Evolutionary conservation across 2,797 vertebrate species (phyloP), one percentile per base, ranked within the genome.

Genomic region (Chiropotes sagulatus): DNA sequence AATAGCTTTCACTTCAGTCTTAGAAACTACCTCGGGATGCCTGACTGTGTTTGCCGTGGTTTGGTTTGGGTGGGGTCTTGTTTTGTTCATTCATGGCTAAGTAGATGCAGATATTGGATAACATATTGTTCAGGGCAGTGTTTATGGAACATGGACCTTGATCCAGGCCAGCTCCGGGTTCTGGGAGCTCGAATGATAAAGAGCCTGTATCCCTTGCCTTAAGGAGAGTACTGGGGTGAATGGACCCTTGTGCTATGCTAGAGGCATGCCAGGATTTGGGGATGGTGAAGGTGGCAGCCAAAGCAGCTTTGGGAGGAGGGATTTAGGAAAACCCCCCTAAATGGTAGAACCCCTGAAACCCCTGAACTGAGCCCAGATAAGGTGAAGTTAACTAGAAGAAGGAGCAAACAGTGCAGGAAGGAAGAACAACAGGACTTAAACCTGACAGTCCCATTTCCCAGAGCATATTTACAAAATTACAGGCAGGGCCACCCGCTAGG

Each of bases 51-150:
- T 12, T 58, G 52, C n/a, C 0, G 1, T 15, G 4, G 24, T 57
- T 52, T 54, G 17, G 33, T 17, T 20, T 83, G 52, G 12, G 7
- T 64, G n/a, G 19, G 39, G 33, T 9, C 76, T 72, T 52, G 15
- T 4, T 50, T 48, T 28, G 48, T 78, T 75, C 30, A 8, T n/a
- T 39, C 17, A 0, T 46, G 54, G 48, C 52, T 81, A 13, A 33
- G 22, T 26, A 57, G 80, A 54, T 1, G 19, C 10, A 52, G 67
- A 70, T 33, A 12, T 30, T 39, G 28, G 44, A n/a, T 28, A 41
- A 36, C 13, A 5, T 14, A 1, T 46, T 0, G 0, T 46, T 54
- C 5, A 22, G 36, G 6, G 4, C 36, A 33, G 4, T 79, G 20
- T 64, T 33, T 70, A 22, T 30, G 67, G 39, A 57, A 57, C 3